Base-by-base conservation (phyloP, 2,888 invertebrate genomes). In the Pterostichus niger region DNA sequence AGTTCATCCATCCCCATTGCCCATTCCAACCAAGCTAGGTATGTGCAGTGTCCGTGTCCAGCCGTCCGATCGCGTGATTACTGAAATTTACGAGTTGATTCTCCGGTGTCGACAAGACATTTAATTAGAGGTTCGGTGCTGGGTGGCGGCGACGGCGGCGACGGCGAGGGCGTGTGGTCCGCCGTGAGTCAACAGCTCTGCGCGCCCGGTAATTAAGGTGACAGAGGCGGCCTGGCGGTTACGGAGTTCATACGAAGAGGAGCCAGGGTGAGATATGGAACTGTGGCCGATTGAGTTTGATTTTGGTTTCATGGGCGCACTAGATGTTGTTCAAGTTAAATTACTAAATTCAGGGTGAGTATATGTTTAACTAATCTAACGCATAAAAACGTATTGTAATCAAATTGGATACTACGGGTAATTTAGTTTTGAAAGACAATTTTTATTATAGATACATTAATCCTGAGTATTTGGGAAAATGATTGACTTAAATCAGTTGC, bases 61-160 rank as follows among this genome's bases (percentile, higher is more conserved):
- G 31, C 75, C 76, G 56, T 52, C 56, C 61, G 82, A 64, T 77
- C 31, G 83, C 83, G 83, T 83, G 83, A 77, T 83, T 83, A 77
- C 46, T 77, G 44, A 77, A 88, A 88, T 88, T 88, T 88, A 88
- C 87, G 87, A 86, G 88, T 88, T 87, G 87, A 88, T 88, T 87
- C 87, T 86, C 86, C 85, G 86, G 86, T 88, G 88, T 88, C 87
- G 87, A 88, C 88, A 88, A 87, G 88, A 88, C 87, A 88, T 88
- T 88, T 88, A 88, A 88, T 88, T 88, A 88, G 88, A 86, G 87
- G 87, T 86, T 86, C 86, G 87, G 86, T 87, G 87, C 88, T 24
- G 88, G 87, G 87, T 88, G 64, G 73, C 24, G 68, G 46, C 31
- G 31, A 35, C 88, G 87, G 88, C 46, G 61, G 73, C 49, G 64